phyloP scores from a whole-genome alignment of 1,140 invertebrate genomes.

The Drosophila persimilis region DNA sequence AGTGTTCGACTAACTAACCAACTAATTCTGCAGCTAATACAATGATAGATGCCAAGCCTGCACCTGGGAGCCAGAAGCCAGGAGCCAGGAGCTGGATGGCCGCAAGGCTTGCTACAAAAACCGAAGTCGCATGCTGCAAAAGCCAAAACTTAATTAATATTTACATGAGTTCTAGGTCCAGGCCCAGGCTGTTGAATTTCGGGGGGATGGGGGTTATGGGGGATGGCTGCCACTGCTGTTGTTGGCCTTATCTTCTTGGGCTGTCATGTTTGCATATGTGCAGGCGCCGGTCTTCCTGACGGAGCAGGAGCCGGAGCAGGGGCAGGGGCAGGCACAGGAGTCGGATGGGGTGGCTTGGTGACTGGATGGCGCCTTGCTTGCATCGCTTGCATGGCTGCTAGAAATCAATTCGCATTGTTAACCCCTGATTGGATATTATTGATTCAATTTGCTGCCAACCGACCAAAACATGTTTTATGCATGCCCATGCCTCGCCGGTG shows the following conservation, averaged over 20 bases:
- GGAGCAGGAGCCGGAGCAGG: conserved; percentile 1
- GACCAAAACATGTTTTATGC: conserved; percentile 77
- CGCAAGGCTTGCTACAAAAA: conserved; percentile 41
- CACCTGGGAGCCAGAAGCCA: conserved; percentile 21
- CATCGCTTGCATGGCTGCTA: conserved; percentile 61
- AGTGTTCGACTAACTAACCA: conserved; percentile 48
- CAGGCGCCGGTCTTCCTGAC: conserved; percentile 8
- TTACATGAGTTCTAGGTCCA: conserved; percentile 64
- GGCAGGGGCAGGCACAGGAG: background rate
- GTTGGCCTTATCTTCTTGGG: conserved; percentile 49
- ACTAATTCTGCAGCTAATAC: conserved; percentile 61
- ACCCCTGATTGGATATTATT: conserved; percentile 82
- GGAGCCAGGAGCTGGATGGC: background rate
- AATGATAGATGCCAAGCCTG: conserved; percentile 28
- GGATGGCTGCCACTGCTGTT: conserved; percentile 17
- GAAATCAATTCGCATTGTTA: conserved; percentile 82
- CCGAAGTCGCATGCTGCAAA: conserved; percentile 59
- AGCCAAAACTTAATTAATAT: conserved; percentile 81
- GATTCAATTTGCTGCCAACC: conserved; percentile 80
- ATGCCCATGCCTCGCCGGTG: conserved; percentile 33
- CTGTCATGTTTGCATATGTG: conserved; percentile 60
- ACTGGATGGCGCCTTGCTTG: conserved; percentile 1
- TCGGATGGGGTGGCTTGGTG: background rate
- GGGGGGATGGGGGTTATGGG: conserved; percentile 2
- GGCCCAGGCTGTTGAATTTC: background rate